Conservation (phyloP, 2,888 invertebrate species). For the Poecilobothrus nobilitatus region DNA sequence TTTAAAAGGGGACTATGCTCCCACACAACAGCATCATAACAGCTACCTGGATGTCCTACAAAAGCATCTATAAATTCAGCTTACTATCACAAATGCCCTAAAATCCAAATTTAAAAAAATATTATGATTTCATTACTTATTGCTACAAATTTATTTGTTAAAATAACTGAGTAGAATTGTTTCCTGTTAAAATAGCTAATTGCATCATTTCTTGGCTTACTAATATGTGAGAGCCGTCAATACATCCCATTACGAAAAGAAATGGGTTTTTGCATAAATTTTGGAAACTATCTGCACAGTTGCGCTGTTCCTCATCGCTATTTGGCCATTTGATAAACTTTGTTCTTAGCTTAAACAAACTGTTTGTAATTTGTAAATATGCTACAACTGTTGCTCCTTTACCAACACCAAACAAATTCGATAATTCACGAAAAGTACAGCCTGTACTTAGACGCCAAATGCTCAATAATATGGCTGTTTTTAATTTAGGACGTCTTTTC, state of each 20-base stretch:
- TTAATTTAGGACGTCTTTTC: not conserved
- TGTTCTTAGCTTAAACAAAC: not conserved
- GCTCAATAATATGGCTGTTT: not conserved
- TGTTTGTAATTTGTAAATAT: not conserved
- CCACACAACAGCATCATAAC: too few relatives aligned
- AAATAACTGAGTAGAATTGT: not conserved
- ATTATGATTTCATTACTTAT: not conserved
- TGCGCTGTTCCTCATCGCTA: not conserved
- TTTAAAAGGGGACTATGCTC: too few relatives aligned
- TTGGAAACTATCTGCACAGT: not conserved
- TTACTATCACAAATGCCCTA: not conserved
- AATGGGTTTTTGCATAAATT: not conserved
- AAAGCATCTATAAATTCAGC: not conserved
- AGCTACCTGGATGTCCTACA: not conserved
- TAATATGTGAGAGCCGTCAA: not conserved
- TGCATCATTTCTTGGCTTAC: not conserved
- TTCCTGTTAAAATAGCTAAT: too few relatives aligned
- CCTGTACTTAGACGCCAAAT: not conserved
- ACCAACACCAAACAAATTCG: not conserved
- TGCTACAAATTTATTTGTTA: not conserved
- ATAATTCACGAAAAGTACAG: not conserved
- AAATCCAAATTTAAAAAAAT: not conserved
- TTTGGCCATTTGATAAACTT: not conserved
- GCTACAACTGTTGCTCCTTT: not conserved
- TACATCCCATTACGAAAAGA: not conserved